Evolutionary conservation across 2,797 vertebrate genomes (phyloP).

Genomic region (Anas flavirostris): DNA sequence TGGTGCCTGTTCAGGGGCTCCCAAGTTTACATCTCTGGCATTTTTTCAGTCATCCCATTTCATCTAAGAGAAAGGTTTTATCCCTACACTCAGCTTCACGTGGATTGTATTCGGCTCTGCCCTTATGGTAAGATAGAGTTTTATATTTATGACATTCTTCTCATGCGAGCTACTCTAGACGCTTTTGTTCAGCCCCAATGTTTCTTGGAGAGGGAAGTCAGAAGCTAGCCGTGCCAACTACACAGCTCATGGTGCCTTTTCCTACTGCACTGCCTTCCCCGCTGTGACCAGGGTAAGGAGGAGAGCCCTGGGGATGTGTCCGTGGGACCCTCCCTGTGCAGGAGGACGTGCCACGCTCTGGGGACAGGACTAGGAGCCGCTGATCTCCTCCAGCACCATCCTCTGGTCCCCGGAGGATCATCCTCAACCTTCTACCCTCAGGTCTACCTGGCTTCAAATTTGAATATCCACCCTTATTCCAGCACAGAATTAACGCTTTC

Average conservation of each 20-base stretch:
- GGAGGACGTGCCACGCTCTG: fast-evolving
- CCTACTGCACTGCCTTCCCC: not conserved
- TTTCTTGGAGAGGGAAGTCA: not conserved
- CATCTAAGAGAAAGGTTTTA: not conserved
- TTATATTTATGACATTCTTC: not conserved
- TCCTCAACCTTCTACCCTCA: not conserved
- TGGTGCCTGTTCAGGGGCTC: not conserved
- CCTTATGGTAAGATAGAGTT: not conserved
- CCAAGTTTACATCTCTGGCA: not conserved
- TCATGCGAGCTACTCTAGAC: not conserved
- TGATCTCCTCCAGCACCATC: fast-evolving
- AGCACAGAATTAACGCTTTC: not conserved
- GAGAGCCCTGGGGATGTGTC: too few relatives aligned
- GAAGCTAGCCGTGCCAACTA: not conserved
- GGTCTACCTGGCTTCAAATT: fast-evolving
- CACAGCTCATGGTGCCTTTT: not conserved
- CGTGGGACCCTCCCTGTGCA: fast-evolving
- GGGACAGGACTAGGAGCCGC: not conserved
- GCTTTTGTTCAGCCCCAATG: not conserved
- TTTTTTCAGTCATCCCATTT: not conserved
- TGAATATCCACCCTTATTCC: not conserved
- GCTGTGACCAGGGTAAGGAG: not conserved
- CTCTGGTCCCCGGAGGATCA: too few relatives aligned
- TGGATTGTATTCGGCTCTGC: too few relatives aligned
- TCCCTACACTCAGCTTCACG: too few relatives aligned